Percentiles rank a stretch among this genome's conserved stretches.
Conservation (phyloP, 2,113 vertebrate species). For the Cyanocitta stelleri region DNA sequence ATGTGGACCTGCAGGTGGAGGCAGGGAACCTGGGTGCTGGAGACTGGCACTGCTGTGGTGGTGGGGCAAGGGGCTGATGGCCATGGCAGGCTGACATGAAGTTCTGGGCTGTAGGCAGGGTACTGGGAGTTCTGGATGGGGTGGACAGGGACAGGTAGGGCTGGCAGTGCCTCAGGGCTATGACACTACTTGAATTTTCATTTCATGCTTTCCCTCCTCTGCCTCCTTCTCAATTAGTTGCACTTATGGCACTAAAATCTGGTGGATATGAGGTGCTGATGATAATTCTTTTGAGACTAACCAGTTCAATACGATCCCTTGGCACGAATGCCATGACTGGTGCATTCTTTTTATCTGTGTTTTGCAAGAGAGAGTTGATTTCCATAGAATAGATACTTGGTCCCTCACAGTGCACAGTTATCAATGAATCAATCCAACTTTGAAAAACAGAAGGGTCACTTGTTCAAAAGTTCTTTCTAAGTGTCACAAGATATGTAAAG, state of each 20-base stretch:
- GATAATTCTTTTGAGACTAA: not conserved
- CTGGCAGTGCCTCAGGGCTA: not conserved
- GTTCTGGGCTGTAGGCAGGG: not conserved
- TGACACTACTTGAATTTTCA: not conserved
- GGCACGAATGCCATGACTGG: accelerated
- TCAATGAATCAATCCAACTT: not conserved
- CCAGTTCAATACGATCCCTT: not conserved
- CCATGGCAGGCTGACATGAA: not conserved
- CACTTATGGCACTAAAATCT: not conserved
- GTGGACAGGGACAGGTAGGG: not conserved
- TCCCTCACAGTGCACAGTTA: not conserved
- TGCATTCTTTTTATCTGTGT: not conserved
- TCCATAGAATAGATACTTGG: accelerated
- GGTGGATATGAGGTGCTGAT: not conserved
- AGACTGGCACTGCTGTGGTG: not conserved
- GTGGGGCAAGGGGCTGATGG: not conserved
- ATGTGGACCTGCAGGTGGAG: no score
- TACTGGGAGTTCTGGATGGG: accelerated
- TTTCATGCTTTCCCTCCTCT: not conserved
- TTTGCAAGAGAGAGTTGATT: not conserved
- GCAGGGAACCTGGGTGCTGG: not conserved
- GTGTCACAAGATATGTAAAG: not conserved
- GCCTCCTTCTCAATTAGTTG: not conserved
- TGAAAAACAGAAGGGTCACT: not conserved
- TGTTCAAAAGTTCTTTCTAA: not conserved